Evolutionary conservation across 2,797 vertebrate genomes (phyloP).

Genomic region (Arnoldichthys spilopterus): DNA sequence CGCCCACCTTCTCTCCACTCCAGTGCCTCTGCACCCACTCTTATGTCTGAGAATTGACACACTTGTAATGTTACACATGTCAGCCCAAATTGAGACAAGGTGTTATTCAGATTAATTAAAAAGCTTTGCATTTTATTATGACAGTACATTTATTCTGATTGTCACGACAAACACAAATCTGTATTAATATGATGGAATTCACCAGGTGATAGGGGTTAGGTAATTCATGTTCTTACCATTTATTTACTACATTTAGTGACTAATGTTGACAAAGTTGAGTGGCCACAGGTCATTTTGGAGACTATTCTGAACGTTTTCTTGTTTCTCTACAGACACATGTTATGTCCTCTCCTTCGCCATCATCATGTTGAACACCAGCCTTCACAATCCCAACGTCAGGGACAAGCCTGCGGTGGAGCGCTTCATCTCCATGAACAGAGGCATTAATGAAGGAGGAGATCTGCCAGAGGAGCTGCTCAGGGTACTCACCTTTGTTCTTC

Average conservation of each 20-base stretch:
- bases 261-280: not conserved
- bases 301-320: not conserved
- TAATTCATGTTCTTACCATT: not conserved
- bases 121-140: not conserved
- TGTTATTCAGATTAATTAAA: not conserved
- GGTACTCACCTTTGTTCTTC: constrained; percentile 67
- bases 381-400: constrained; percentile 93
- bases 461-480: constrained; percentile 92
- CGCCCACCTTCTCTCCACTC: constrained; percentile 19
- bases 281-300: not conserved
- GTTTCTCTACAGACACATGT: constrained; percentile 86
- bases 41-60: constrained; percentile 14
- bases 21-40: constrained; percentile 18
- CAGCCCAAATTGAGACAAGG: not conserved
- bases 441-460: constrained; percentile 94
- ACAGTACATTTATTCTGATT: not conserved
- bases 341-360: constrained; percentile 96
- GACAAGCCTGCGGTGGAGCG: constrained; percentile 92
- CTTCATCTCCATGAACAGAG: constrained; percentile 95
- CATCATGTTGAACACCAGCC: constrained; percentile 97
- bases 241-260: not conserved
- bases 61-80: constrained; percentile 5
- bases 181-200: constrained; percentile 6
- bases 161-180: constrained; percentile 8
- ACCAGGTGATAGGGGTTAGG: not conserved